Evolutionary conservation across 2,113 vertebrate genomes (phyloP).

Genomic region (Cyrtonyx montezumae): DNA sequence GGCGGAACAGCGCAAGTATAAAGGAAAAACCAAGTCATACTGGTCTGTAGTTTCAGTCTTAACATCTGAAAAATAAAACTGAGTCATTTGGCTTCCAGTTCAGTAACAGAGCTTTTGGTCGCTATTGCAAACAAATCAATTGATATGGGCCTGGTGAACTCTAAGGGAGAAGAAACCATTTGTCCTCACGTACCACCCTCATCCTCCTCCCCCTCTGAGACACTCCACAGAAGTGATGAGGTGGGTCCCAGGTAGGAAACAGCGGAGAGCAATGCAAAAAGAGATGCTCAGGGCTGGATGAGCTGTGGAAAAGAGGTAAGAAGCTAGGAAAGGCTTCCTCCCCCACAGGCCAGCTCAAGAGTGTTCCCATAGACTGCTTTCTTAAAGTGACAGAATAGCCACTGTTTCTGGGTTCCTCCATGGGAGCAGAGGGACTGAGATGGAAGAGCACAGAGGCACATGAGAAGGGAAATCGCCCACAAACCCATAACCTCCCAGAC

Average conservation of each 20-base stretch:
- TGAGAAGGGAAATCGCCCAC: background rate
- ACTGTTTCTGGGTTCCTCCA: background rate
- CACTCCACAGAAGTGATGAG: background rate
- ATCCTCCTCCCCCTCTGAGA: background rate
- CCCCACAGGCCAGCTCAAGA: background rate
- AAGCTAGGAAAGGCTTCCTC: background rate
- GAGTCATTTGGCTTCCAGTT: slow-evolving; percentile 15
- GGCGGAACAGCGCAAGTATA: background rate
- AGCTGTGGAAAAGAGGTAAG: background rate
- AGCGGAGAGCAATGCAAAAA: background rate
- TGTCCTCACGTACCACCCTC: background rate
- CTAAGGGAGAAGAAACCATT: background rate
- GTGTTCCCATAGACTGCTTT: background rate
- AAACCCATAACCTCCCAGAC: background rate
- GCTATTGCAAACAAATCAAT: background rate
- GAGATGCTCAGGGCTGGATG: background rate
- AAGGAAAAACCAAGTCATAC: slow-evolving; percentile 33
- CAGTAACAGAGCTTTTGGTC: background rate
- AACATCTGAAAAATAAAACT: slow-evolving; percentile 39
- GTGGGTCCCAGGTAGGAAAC: background rate
- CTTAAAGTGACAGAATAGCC: background rate
- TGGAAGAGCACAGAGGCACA: background rate
- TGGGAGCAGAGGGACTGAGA: background rate
- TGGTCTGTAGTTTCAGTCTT: background rate
- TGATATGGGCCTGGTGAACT: background rate